Evolutionary conservation across 2,888 invertebrate genomes (phyloP).

Genomic region (Orthonevra nobilis): DNA sequence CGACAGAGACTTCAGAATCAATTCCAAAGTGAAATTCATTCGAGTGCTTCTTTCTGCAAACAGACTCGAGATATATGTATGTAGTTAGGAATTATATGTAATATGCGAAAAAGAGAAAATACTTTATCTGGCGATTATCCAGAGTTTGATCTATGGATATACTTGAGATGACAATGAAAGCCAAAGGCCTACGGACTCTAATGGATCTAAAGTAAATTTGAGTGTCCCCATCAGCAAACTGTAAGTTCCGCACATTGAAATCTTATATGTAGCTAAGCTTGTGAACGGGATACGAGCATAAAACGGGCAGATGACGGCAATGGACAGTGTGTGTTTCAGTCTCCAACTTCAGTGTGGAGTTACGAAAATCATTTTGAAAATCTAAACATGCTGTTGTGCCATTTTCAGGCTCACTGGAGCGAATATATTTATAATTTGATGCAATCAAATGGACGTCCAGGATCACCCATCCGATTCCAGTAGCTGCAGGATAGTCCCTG

Average conservation of each 20-base stretch:
- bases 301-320: too few species aligned
- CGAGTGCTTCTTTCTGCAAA: slow-evolving; percentile 8
- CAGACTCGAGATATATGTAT: background rate
- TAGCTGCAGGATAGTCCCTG: background rate
- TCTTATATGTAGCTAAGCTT: slow-evolving; percentile 50
- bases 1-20: slow-evolving; percentile 28
- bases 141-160: slow-evolving; percentile 1
- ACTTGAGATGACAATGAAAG: slow-evolving; percentile 14
- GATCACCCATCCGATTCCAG: slow-evolving; percentile 3
- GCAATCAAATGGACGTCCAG: slow-evolving; percentile 56
- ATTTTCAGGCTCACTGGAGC: slow-evolving; percentile 69
- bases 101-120: background rate
- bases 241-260: slow-evolving; percentile 61
- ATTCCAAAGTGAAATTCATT: slow-evolving; percentile 27
- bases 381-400: slow-evolving; percentile 63
- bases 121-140: background rate
- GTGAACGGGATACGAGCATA: background rate
- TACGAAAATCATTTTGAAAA: slow-evolving; percentile 50
- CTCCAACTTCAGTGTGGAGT: background rate
- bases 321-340: background rate
- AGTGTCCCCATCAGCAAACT: slow-evolving; percentile 56
- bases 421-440: slow-evolving; percentile 62
- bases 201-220: slow-evolving; percentile 50
- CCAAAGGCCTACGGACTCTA: slow-evolving; percentile 8
- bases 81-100: background rate